Conservation (phyloP, 1,140 invertebrate genomes). For the Atopsyche davidsoni region DNA sequence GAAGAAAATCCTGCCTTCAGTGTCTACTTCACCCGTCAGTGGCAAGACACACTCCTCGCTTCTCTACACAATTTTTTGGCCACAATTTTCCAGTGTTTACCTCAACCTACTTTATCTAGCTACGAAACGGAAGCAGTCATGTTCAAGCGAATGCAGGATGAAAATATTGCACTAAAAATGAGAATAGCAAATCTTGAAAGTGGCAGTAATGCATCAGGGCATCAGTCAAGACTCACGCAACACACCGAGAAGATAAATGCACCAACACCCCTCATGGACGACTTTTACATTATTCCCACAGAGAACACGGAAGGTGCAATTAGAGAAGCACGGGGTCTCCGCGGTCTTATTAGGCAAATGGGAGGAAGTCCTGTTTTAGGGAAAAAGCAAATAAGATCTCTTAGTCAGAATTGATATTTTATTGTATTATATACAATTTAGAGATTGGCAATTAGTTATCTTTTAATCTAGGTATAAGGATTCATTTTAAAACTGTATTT, state of each 20-base stretch:
- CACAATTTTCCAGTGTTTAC: conserved; percentile 82
- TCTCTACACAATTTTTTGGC: conserved; percentile 92
- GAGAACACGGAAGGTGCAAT: conserved; percentile 55
- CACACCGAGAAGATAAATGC: conserved; percentile 50
- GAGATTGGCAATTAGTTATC: too few species aligned
- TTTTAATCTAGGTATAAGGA: too few species aligned
- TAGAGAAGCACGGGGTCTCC: conserved; percentile 62
- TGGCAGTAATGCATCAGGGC: conserved; percentile 33
- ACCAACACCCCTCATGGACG: conserved; percentile 77
- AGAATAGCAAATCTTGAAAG: conserved; percentile 33
- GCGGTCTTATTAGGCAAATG: conserved; percentile 72
- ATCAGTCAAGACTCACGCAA: conserved; percentile 50
- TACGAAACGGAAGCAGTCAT: conserved; percentile 79
- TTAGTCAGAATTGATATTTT: conserved; percentile 44
- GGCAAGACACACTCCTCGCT: conserved; percentile 92
- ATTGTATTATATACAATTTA: too few species aligned
- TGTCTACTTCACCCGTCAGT: conserved; percentile 85
- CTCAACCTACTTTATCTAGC: conserved; percentile 73
- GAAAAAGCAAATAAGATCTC: conserved; percentile 52
- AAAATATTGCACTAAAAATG: conserved; percentile 65
- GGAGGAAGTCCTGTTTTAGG: conserved; percentile 73
- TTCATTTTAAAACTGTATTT: too few species aligned
- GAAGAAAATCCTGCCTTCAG: conserved; percentile 84
- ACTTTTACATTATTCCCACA: conserved; percentile 87
- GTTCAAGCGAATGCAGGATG: conserved; percentile 75